Evolutionary conservation across 2,113 vertebrate genomes (phyloP).

Genomic region (Microtus richardsoni): DNA sequence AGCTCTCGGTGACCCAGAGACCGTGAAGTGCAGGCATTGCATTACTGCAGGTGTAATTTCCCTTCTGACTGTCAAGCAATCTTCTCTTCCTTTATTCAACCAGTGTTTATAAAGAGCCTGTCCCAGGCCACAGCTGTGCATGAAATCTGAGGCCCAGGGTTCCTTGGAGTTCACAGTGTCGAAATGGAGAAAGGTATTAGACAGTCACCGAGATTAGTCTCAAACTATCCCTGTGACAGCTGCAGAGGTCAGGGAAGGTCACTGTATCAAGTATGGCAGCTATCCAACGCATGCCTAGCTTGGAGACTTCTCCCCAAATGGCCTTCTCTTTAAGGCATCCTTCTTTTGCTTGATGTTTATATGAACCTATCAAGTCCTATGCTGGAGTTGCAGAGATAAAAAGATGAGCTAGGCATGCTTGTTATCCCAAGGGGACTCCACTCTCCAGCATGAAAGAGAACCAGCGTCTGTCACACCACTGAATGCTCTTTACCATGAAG

Average conservation of each 20-base stretch:
- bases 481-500: accelerated
- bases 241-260: not conserved
- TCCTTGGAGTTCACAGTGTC: not conserved
- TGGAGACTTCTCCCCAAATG: accelerated
- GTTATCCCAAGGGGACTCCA: too few relatives aligned
- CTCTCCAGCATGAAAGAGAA: too few relatives aligned
- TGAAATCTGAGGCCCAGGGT: not conserved
- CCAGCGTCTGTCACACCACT: accelerated
- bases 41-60: not conserved
- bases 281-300: not conserved
- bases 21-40: not conserved
- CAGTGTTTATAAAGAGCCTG: not conserved
- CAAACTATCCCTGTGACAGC: not conserved
- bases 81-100: conserved; percentile 14
- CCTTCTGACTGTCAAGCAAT: not conserved
- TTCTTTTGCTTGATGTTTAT: not conserved
- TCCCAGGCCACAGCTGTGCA: not conserved
- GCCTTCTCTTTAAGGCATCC: not conserved
- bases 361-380: not conserved
- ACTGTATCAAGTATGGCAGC: accelerated
- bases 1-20: not conserved
- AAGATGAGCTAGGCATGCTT: accelerated
- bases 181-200: too few relatives aligned
- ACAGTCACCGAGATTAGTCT: not conserved
- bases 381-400: not conserved